phyloP scores from a whole-genome alignment of 2,113 vertebrate genomes.

The Erpornis zantholeuca region DNA sequence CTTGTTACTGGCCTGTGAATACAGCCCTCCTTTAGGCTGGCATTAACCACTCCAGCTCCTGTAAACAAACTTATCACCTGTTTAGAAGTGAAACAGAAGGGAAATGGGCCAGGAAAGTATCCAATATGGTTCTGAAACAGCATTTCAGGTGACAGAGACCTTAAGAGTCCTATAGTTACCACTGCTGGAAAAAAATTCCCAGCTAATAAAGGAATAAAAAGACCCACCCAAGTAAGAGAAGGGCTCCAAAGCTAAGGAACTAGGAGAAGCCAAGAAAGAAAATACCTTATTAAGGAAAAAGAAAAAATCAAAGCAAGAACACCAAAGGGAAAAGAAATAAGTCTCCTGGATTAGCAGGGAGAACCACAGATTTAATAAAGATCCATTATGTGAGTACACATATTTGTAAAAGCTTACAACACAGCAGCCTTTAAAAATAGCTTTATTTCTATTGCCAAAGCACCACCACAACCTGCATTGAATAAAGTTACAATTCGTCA shows the following conservation, averaged over 20 bases:
- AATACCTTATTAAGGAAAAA: constrained; percentile 17
- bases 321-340: neutral
- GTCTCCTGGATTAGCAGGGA: neutral
- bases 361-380: constrained; percentile 32
- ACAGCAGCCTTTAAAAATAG: neutral
- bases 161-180: neutral
- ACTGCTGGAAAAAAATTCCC: neutral
- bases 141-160: neutral
- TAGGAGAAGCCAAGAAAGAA: constrained; percentile 15
- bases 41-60: neutral
- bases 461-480: constrained; percentile 24
- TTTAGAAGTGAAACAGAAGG: constrained; percentile 21
- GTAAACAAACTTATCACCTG: constrained; percentile 6
- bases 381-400: constrained; percentile 2
- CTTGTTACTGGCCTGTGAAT: neutral
- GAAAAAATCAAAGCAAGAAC: constrained; percentile 28
- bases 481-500: neutral
- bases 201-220: constrained; percentile 16
- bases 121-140: neutral
- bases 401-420: constrained; percentile 21
- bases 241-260: neutral
- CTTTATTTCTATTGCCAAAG: constrained; percentile 22
- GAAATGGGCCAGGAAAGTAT: constrained; percentile 28
- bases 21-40: neutral
- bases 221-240: constrained; percentile 33